Percentiles rank a stretch among this genome's conserved stretches.
Conservation (phyloP, 2,797 vertebrate species). For the Pseudotriccus pelzelni region DNA sequence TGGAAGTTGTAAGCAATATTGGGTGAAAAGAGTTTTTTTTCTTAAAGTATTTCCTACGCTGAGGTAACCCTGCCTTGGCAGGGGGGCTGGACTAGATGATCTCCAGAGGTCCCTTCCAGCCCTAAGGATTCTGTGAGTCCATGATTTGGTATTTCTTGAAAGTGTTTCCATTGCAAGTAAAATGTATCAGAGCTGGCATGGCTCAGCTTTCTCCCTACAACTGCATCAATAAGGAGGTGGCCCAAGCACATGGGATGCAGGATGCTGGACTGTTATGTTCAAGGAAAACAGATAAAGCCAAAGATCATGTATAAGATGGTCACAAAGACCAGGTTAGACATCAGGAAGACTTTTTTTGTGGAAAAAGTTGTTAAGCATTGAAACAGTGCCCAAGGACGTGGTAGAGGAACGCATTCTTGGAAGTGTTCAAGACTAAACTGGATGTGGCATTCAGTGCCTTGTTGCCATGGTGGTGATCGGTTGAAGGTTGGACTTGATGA, state of each 20-base stretch:
- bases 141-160: not conserved
- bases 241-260: not conserved
- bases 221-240: not conserved
- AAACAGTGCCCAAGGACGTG: not conserved
- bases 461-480: not conserved
- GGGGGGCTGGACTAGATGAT: not conserved
- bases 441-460: not conserved
- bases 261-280: not conserved
- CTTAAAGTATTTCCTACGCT: not conserved
- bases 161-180: not conserved
- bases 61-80: not conserved
- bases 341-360: too few relatives aligned
- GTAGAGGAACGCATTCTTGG: not conserved
- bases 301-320: not conserved
- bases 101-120: not conserved
- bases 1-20: not conserved
- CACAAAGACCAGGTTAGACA: not conserved
- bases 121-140: not conserved
- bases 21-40: not conserved
- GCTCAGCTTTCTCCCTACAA: not conserved
- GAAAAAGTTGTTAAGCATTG: not conserved
- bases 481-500: not conserved
- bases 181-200: not conserved
- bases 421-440: not conserved
- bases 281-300: not conserved